Evolutionary conservation across 1,140 invertebrate genomes (phyloP).

Genomic region (Chlorops oryzae): DNA sequence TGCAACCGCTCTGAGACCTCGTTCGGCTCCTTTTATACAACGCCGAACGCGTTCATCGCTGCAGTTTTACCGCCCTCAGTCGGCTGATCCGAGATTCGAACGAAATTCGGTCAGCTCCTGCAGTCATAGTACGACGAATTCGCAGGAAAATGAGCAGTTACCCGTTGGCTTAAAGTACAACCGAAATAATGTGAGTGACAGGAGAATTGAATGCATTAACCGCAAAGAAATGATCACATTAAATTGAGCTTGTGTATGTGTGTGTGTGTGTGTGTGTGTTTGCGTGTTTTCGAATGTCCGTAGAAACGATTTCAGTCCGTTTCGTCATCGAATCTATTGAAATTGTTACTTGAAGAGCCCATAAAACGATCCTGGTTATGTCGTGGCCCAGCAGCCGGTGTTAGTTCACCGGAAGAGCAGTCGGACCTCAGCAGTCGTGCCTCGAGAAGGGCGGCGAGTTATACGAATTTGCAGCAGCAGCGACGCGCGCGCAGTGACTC

Average conservation of each 20-base stretch:
- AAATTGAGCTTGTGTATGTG: not conserved
- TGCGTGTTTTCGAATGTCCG: too few relatives aligned
- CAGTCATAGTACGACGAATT: too few relatives aligned
- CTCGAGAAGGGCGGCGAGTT: slow-evolving; percentile 19
- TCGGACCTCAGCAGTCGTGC: slow-evolving; percentile 23
- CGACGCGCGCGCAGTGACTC: not conserved
- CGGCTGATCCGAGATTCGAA: slow-evolving; percentile 39
- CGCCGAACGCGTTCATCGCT: slow-evolving; percentile 38
- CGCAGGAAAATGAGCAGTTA: too few relatives aligned
- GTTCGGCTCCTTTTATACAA: slow-evolving; percentile 37
- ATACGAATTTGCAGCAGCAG: slow-evolving; percentile 1
- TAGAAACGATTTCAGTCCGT: slow-evolving; percentile 13
- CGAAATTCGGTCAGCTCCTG: slow-evolving; percentile 14
- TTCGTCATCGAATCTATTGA: slow-evolving; percentile 41
- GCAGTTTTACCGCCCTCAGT: slow-evolving; percentile 37
- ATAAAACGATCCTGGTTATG: slow-evolving; percentile 41
- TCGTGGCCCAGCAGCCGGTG: slow-evolving; percentile 18
- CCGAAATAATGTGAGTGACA: too few relatives aligned
- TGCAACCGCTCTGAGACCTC: slow-evolving; percentile 38
- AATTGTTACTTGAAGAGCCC: slow-evolving; percentile 39
- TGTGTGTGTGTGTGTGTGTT: too few relatives aligned
- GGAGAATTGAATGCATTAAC: too few relatives aligned
- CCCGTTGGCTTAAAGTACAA: too few relatives aligned
- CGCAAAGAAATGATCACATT: not conserved
- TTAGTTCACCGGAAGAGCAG: slow-evolving; percentile 31